Base-by-base conservation (phyloP, 2,797 vertebrate species). In the Sphenodon punctatus region DNA sequence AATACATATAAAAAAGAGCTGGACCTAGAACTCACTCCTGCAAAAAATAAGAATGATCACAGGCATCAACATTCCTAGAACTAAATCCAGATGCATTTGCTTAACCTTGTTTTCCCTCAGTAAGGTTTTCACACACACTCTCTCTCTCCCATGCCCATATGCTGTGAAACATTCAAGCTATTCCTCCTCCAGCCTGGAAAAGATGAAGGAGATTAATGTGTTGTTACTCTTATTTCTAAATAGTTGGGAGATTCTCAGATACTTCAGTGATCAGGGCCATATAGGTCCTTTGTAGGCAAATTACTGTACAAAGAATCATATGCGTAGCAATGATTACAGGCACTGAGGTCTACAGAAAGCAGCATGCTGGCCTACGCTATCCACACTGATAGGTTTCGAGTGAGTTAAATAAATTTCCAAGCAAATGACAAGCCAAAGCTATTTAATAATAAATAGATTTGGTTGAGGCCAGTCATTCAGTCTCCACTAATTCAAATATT, bases 391-490 rank as follows among this genome's bases (percentile, higher is more conserved):
- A 51, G 42, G 49, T 36, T 88, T 75, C 42, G 68, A 89, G 75
- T 34, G 39, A 84, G 27, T 68, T 22, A 82, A 75, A 67, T 6
- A 14, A n/a, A 86, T 86, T 84, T 78, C 77, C 61, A 84, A 64
- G 73, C n/a, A 55, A 78, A 82, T 10, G 88, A 43, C 43, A 85
- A 75, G 82, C 39, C 83, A 90, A 89, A 85, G 12, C 36, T 84
- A 65, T 79, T 74, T 81, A 90, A 86, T 78, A 86, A 82, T 30
- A 87, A 60, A 36, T 45, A 56, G 17, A 73, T 46, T 30, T 48
- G 76, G 51, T 79, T 85, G 72, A 91, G 85, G 66, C 53, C 49
- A 88, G 67, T 80, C 59, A 59, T 89, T 89, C 74, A 75, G 30
- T 80, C 53, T 67, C 66, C 27, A 10, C 25, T 42, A 80, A 63